A percentile compares a stretch with the other conserved stretches of the same genome.
Evolutionary conservation across 2,888 invertebrate species (phyloP).

Genomic region (Eulithis prunata): DNA sequence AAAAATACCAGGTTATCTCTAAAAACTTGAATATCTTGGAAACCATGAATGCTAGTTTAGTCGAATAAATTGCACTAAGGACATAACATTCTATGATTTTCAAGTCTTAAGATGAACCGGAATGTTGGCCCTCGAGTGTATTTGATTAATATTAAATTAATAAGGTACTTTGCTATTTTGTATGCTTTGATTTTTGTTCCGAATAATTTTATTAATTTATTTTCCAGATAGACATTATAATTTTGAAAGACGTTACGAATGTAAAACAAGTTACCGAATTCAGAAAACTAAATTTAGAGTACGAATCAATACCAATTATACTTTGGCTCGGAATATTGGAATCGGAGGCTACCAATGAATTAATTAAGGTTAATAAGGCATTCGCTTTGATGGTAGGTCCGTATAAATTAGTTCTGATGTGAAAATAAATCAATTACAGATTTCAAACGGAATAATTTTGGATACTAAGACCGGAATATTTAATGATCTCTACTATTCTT

Average conservation of each 20-base stretch:
- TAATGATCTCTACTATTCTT: constrained; percentile 22
- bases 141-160: too few relatives aligned
- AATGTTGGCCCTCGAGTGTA: too few relatives aligned
- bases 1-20: too few relatives aligned
- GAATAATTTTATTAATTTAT: neutral
- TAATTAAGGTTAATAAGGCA: constrained; percentile 54
- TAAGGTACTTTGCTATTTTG: too few relatives aligned
- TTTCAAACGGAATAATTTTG: constrained; percentile 46
- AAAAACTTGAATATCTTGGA: too few relatives aligned
- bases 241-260: constrained; percentile 50
- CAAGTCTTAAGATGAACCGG: too few relatives aligned
- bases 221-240: constrained; percentile 45
- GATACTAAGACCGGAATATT: constrained; percentile 41
- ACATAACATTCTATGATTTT: too few relatives aligned
- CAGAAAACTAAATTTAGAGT: constrained; percentile 16
- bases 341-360: constrained; percentile 50
- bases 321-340: constrained; percentile 46
- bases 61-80: too few relatives aligned
- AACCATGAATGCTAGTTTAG: too few relatives aligned
- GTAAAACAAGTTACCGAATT: constrained; percentile 35
- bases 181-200: too few relatives aligned
- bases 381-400: constrained; percentile 40
- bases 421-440: constrained; percentile 52
- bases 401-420: constrained; percentile 38
- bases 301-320: constrained; percentile 48